Conservation (phyloP, 2,888 invertebrate genomes). For the Diabrotica balteata region DNA sequence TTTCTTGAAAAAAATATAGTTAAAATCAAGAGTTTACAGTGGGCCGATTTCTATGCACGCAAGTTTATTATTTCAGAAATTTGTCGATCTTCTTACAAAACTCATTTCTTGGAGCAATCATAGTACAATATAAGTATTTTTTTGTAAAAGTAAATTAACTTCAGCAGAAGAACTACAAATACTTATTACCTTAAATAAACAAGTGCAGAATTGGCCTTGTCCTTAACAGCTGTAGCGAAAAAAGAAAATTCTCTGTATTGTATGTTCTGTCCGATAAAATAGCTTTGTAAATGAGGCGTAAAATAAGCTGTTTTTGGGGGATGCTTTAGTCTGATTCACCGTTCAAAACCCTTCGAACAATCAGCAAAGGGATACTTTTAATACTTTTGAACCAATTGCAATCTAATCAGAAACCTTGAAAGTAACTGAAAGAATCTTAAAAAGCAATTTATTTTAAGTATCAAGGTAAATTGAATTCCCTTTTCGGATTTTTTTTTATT, state of each 20-base stretch:
- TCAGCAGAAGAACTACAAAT: no score
- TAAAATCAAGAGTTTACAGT: no score
- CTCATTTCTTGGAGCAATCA: no score
- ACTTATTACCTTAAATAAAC: no score
- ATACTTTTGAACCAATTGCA: slow-evolving; percentile 60
- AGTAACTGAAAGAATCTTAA: slow-evolving; percentile 61
- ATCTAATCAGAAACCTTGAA: slow-evolving; percentile 61
- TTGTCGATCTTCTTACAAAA: no score
- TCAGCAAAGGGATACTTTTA: slow-evolving; percentile 53
- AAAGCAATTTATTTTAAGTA: slow-evolving; percentile 60
- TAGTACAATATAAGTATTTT: no score
- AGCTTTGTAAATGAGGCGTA: slow-evolving; percentile 60
- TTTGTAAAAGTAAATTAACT: no score
- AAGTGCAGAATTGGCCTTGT: no score
- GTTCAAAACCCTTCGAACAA: slow-evolving; percentile 29
- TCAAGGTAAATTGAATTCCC: slow-evolving; percentile 59
- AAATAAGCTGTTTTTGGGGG: slow-evolving; percentile 57
- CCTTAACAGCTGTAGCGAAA: no score
- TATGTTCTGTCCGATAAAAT: slow-evolving; percentile 49
- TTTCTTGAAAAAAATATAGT: no score
- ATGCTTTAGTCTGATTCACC: background rate
- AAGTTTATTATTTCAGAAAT: no score
- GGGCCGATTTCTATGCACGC: no score
- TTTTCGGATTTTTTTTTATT: slow-evolving; percentile 30
- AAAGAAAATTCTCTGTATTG: slow-evolving; percentile 3